phyloP scores from a whole-genome alignment of 2,888 invertebrate genomes.

The Philopedon plagiatum region DNA sequence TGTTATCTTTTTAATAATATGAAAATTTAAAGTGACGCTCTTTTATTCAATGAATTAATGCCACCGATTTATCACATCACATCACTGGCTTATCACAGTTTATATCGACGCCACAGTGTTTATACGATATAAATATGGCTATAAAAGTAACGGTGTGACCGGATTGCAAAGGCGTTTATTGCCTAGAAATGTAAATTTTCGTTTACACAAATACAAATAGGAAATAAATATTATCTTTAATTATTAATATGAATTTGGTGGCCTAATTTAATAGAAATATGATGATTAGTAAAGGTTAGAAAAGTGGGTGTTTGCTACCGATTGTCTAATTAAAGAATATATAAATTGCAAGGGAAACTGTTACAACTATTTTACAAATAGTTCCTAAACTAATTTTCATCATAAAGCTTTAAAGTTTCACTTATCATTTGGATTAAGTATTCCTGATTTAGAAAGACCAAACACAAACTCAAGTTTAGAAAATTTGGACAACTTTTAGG shows the following conservation, averaged over 20 bases:
- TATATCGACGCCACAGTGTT: neutral
- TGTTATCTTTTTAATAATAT: neutral
- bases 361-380: neutral
- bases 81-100: neutral
- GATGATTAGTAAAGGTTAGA: no score
- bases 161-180: neutral
- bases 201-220: neutral
- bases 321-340: no score
- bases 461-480: no score
- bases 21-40: neutral
- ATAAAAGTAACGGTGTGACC: conserved; percentile 2
- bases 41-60: neutral
- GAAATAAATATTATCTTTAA: neutral
- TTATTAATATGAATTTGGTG: neutral
- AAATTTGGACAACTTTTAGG: no score
- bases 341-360: no score
- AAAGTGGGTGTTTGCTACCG: no score
- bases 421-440: no score
- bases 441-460: no score
- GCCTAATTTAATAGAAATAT: no score
- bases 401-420: no score
- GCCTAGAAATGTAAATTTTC: neutral
- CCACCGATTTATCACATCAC: neutral
- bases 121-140: neutral
- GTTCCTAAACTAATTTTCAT: no score